Evolutionary conservation across 1,140 invertebrate genomes (phyloP).

Genomic region (Nasonia giraulti): DNA sequence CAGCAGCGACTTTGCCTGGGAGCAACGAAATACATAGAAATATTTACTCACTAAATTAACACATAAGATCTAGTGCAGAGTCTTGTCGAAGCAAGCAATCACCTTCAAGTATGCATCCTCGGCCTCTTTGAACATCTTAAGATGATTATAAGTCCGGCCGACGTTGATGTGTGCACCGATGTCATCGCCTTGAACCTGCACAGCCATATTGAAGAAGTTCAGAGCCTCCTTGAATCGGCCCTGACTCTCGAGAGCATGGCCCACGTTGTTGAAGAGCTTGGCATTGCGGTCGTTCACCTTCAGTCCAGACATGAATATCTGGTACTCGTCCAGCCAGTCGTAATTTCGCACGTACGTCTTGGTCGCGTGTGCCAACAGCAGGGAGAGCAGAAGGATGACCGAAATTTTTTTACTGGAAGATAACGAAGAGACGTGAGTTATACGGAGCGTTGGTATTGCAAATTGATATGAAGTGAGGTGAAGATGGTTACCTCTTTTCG

Average conservation of each 20-base stretch:
- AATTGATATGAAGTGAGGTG: background rate
- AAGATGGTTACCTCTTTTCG: conserved; percentile 72
- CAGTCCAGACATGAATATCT: conserved; percentile 93
- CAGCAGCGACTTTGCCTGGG: conserved; percentile 87
- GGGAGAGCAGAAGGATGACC: conserved; percentile 78
- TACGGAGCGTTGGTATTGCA: background rate
- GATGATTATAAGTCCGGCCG: conserved; percentile 93
- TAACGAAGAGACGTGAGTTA: background rate
- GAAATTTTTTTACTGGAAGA: conserved; percentile 76
- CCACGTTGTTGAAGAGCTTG: conserved; percentile 97
- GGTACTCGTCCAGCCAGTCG: conserved; percentile 95
- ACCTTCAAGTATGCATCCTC: conserved; percentile 92
- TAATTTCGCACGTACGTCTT: conserved; percentile 92
- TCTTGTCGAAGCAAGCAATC: conserved; percentile 44
- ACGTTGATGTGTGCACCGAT: conserved; percentile 98
- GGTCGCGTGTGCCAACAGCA: conserved; percentile 84
- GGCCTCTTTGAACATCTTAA: conserved; percentile 93
- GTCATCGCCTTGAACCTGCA: conserved; percentile 95
- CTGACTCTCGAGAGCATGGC: conserved; percentile 93
- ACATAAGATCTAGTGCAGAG: no score
- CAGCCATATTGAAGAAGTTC: conserved; percentile 93
- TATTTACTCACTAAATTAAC: background rate
- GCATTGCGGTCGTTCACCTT: conserved; percentile 94
- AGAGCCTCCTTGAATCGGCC: conserved; percentile 89
- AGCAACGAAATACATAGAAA: background rate